phyloP scores from a whole-genome alignment of 2,888 invertebrate genomes.

The Pseudoips prasinana region DNA sequence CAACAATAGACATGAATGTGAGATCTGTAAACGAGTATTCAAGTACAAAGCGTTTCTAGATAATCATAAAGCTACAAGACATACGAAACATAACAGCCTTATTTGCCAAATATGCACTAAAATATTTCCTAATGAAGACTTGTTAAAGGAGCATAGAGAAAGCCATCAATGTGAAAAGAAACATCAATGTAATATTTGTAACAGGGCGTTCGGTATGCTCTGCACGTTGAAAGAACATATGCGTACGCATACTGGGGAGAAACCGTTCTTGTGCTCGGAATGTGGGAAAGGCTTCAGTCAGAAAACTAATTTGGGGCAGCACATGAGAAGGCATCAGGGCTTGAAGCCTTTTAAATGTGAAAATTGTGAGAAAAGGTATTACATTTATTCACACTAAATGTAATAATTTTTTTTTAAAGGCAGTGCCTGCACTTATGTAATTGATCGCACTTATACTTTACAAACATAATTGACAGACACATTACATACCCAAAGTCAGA shows the following conservation, averaged over 20 bases:
- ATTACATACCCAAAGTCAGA: too few relatives aligned
- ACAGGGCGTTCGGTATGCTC: conserved; percentile 71
- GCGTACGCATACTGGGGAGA: conserved; percentile 82
- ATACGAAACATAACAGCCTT: conserved; percentile 69
- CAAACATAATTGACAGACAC: too few relatives aligned
- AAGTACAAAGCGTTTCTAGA: conserved; percentile 78
- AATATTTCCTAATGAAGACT: conserved; percentile 62
- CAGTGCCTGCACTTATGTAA: too few relatives aligned
- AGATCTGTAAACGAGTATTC: conserved; percentile 74
- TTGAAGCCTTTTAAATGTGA: conserved; percentile 67
- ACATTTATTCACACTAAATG: not conserved
- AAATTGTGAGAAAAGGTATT: conserved; percentile 66
- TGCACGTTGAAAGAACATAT: conserved; percentile 83
- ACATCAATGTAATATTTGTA: conserved; percentile 73
- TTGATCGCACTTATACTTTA: too few relatives aligned
- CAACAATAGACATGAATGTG: conserved; percentile 49
- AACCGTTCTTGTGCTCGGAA: conserved; percentile 79
- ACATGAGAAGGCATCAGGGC: conserved; percentile 80
- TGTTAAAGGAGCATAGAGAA: conserved; percentile 68
- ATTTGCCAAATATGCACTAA: conserved; percentile 70
- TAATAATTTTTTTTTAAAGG: not conserved
- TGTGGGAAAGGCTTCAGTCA: conserved; percentile 83
- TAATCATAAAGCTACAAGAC: conserved; percentile 72
- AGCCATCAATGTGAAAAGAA: conserved; percentile 69
- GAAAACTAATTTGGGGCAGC: conserved; percentile 82